phyloP scores from a whole-genome alignment of 2,888 invertebrate genomes.

The Limnephilus rhombicus region DNA sequence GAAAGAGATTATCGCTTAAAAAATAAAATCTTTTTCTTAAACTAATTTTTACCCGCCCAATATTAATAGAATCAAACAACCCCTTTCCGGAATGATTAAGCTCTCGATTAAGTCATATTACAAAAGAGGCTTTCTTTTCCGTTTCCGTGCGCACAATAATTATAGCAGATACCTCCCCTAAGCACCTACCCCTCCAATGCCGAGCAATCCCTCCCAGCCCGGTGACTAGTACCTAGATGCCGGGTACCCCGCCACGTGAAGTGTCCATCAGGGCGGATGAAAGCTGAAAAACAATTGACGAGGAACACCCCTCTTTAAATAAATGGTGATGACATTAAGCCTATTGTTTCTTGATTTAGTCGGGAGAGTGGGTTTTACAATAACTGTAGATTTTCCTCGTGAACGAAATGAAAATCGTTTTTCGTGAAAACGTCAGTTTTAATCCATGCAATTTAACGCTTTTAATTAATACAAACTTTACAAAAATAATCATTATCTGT shows the following conservation, averaged over 20 bases:
- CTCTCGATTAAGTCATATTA: conserved; percentile 50
- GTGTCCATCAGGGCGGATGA: conserved; percentile 61
- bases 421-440: neutral
- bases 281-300: conserved; percentile 59
- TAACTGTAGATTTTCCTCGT: conserved; percentile 18
- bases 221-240: neutral
- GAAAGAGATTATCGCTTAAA: neutral
- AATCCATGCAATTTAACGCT: neutral
- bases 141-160: conserved; percentile 45
- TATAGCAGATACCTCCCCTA: conserved; percentile 27
- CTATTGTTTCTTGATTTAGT: conserved; percentile 62
- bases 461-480: neutral
- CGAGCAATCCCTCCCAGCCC: neutral
- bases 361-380: conserved; percentile 44
- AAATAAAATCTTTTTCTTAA: neutral
- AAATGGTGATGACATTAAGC: conserved; percentile 61
- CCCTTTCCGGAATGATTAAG: conserved; percentile 39
- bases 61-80: conserved; percentile 18
- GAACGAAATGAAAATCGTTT: neutral
- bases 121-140: conserved; percentile 49
- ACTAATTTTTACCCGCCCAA: neutral
- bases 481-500: no score
- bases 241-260: conserved; percentile 52
- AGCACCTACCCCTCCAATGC: neutral
- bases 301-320: conserved; percentile 55